phyloP scores from a whole-genome alignment of 2,888 invertebrate species.

The Folsomia candida region DNA sequence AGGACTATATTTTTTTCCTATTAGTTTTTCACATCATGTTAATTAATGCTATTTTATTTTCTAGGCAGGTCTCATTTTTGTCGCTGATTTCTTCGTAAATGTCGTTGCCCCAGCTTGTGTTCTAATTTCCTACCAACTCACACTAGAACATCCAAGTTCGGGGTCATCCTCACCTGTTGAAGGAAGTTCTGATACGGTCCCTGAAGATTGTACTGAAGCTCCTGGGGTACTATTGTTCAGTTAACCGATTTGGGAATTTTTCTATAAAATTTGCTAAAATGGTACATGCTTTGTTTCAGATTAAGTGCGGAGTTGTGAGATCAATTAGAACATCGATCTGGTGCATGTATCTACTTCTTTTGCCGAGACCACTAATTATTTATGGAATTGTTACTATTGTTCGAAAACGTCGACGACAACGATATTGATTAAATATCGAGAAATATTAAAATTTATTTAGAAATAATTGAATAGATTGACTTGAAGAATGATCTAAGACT shows the following conservation, averaged over 20 bases:
- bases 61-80: not conserved
- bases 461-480: no score
- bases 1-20: no score
- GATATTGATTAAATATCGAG: no score
- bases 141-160: not conserved
- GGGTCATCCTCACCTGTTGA: not conserved
- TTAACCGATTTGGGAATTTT: not conserved
- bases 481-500: no score
- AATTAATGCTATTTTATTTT: no score
- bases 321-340: conserved; percentile 13
- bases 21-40: no score
- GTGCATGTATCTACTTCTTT: conserved; percentile 6
- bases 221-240: not conserved
- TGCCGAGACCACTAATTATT: conserved; percentile 6
- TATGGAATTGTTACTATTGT: not conserved
- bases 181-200: not conserved
- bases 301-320: conserved; percentile 1
- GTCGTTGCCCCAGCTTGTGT: not conserved
- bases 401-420: not conserved
- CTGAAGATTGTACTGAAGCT: conserved; percentile 4
- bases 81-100: not conserved
- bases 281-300: not conserved
- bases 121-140: conserved; percentile 6
- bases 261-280: not conserved
- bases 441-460: no score